phyloP scores from a whole-genome alignment of 2,113 vertebrate genomes.

The Athene noctua region DNA sequence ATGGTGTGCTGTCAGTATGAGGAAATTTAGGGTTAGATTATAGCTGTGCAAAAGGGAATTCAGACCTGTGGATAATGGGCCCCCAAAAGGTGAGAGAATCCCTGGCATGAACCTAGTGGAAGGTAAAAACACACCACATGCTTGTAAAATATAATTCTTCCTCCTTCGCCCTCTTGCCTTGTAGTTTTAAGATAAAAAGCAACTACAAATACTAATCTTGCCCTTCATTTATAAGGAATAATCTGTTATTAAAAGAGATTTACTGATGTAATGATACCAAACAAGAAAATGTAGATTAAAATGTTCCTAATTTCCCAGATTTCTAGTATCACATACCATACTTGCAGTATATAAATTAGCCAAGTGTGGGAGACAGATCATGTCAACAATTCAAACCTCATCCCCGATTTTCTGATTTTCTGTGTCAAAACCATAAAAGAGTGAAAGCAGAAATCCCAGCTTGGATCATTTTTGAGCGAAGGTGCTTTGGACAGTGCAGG shows the following conservation, averaged over 20 bases:
- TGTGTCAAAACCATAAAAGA: background rate
- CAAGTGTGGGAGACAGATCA: background rate
- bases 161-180: background rate
- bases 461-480: conserved; percentile 6
- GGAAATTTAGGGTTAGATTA: background rate
- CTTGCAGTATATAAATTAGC: background rate
- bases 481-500: background rate
- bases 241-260: background rate
- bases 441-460: background rate
- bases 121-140: background rate
- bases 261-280: background rate
- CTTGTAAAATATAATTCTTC: background rate
- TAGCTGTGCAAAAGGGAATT: background rate
- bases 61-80: background rate
- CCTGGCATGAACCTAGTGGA: background rate
- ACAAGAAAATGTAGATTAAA: background rate
- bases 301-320: background rate
- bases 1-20: background rate
- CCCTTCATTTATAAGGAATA: background rate
- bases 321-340: background rate
- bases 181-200: background rate
- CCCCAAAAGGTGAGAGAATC: background rate
- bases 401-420: background rate
- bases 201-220: background rate
- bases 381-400: background rate